Conservation (phyloP, 2,113 vertebrate species). For the Ascaphus truei region DNA sequence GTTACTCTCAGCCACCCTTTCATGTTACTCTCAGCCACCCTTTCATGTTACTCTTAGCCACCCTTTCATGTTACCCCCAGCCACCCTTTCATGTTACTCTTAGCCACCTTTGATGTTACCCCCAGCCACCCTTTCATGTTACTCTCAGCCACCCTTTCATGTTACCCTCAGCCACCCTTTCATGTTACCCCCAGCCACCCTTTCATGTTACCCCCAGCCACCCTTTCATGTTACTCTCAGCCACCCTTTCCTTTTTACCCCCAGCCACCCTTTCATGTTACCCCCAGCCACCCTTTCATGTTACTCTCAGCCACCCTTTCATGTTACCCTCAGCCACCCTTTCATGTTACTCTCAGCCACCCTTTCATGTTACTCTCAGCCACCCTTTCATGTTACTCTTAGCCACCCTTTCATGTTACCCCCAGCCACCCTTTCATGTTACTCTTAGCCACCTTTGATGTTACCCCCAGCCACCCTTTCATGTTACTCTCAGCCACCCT, state of each 20-base stretch:
- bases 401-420: accelerated
- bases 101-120: neutral
- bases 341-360: neutral
- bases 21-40: neutral
- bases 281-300: neutral
- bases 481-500: neutral
- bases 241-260: too few relatives aligned
- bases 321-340: neutral
- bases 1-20: accelerated
- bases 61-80: neutral
- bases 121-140: neutral
- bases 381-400: too few relatives aligned
- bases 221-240: neutral
- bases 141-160: neutral
- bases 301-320: neutral
- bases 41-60: neutral
- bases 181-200: accelerated
- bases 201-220: neutral
- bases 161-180: neutral
- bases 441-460: too few relatives aligned
- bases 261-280: neutral
- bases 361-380: neutral
- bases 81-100: neutral
- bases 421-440: neutral
- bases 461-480: neutral